Percentiles rank a stretch among this genome's conserved stretches.
Conservation (phyloP, 2,888 invertebrate species). For the Arrhopalites spinosus region DNA sequence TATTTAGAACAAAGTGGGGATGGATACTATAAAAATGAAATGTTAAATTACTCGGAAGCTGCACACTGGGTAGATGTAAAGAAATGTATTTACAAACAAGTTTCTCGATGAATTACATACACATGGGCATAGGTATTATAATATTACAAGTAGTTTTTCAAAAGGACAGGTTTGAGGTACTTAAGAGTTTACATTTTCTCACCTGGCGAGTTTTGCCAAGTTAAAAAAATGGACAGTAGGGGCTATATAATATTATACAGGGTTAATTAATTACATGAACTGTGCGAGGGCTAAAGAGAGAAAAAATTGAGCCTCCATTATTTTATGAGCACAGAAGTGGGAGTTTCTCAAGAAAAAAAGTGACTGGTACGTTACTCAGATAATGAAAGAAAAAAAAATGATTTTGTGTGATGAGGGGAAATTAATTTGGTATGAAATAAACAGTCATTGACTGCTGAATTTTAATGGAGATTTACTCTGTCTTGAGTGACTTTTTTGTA, state of each 20-base stretch:
- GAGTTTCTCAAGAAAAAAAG: not conserved
- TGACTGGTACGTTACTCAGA: not conserved
- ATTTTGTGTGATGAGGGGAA: constrained; percentile 7
- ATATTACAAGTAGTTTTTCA: too few species aligned
- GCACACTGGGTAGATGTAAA: not conserved
- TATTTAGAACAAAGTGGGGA: too few species aligned
- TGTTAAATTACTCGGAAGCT: not conserved
- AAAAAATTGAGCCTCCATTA: not conserved
- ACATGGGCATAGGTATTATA: too few species aligned
- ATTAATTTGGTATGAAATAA: constrained; percentile 27
- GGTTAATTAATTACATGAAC: too few species aligned
- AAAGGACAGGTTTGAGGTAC: too few species aligned
- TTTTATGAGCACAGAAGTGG: not conserved
- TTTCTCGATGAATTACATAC: too few species aligned
- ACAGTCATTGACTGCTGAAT: constrained; percentile 26
- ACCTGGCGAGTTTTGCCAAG: too few species aligned
- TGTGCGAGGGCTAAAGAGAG: not conserved
- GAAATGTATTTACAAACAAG: not conserved
- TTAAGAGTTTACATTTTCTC: too few species aligned
- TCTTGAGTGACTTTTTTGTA: too few species aligned
- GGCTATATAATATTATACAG: too few species aligned
- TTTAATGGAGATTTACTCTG: constrained; percentile 31
- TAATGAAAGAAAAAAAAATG: not conserved
- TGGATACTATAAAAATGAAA: too few species aligned
- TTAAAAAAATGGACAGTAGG: too few species aligned